Conservation (phyloP, 2,113 vertebrate species). For the Stomatorhinus ivindoensis region DNA sequence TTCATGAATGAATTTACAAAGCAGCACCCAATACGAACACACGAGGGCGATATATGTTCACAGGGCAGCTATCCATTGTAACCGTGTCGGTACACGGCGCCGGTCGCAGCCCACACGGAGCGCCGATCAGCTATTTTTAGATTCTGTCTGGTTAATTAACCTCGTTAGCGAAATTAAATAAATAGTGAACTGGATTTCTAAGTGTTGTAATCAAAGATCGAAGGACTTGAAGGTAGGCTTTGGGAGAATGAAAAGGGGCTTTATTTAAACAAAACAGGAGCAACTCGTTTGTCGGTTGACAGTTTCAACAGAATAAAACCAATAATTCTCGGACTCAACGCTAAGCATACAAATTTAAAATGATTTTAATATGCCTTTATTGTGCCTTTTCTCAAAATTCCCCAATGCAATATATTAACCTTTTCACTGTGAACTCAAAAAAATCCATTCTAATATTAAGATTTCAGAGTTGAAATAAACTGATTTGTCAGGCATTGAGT, state of each 20-base stretch:
- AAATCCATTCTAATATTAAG: neutral
- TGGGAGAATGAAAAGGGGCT: neutral
- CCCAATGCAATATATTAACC: neutral
- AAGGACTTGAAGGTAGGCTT: neutral
- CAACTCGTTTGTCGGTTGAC: neutral
- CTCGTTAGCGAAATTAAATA: neutral
- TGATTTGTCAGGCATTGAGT: neutral
- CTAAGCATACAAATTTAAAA: neutral
- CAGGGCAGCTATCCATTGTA: neutral
- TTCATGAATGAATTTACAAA: neutral
- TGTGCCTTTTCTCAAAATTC: neutral
- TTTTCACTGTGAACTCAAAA: neutral
- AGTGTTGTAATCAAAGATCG: neutral
- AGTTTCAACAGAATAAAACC: neutral
- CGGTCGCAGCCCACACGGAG: neutral
- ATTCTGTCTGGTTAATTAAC: neutral
- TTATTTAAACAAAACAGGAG: neutral
- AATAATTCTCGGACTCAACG: neutral
- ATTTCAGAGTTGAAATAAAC: neutral
- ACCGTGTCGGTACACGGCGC: neutral
- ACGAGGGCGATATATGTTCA: constrained; percentile 9
- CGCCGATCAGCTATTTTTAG: neutral
- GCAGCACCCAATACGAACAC: neutral
- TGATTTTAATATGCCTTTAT: neutral
- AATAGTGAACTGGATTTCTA: neutral